Evolutionary conservation across 2,888 invertebrate species (phyloP).

Genomic region (Andrena minutula): DNA sequence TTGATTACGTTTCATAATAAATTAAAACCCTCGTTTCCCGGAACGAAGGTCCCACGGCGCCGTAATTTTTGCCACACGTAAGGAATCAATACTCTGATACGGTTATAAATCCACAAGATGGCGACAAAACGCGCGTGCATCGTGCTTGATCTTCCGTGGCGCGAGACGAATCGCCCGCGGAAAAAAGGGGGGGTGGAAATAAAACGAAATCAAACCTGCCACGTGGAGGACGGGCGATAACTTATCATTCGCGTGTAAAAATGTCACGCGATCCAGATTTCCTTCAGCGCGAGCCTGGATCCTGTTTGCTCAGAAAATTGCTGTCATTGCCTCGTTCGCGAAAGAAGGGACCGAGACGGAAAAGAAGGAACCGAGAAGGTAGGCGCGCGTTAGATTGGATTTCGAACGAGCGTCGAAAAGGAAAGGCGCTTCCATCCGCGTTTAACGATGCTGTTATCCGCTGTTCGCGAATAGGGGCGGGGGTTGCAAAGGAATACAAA

Average conservation of each 20-base stretch:
- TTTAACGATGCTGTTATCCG: too few species aligned
- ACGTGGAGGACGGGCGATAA: constrained; percentile 29
- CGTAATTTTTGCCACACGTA: constrained; percentile 51
- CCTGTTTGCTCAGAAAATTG: background rate
- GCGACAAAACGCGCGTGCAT: constrained; percentile 45
- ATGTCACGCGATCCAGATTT: constrained; percentile 24
- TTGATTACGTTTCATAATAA: constrained; percentile 34
- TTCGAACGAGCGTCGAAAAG: background rate
- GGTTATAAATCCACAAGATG: constrained; percentile 58
- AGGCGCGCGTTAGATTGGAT: background rate
- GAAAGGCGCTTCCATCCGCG: too few species aligned
- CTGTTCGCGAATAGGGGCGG: too few species aligned
- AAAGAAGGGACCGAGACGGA: background rate
- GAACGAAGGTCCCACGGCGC: constrained; percentile 18
- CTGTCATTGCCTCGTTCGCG: background rate
- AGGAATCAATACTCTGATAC: constrained; percentile 62
- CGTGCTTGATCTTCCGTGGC: constrained; percentile 37
- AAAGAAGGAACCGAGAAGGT: background rate
- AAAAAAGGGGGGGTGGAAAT: background rate
- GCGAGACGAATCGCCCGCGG: background rate
- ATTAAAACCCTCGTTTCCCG: constrained; percentile 32
- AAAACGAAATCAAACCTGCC: constrained; percentile 33
- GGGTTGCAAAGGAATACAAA: background rate
- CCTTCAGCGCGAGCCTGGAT: constrained; percentile 6
- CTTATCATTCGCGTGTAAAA: constrained; percentile 33